phyloP scores from a whole-genome alignment of 2,113 vertebrate genomes.

The Cryptomyrus ogoouensis region DNA sequence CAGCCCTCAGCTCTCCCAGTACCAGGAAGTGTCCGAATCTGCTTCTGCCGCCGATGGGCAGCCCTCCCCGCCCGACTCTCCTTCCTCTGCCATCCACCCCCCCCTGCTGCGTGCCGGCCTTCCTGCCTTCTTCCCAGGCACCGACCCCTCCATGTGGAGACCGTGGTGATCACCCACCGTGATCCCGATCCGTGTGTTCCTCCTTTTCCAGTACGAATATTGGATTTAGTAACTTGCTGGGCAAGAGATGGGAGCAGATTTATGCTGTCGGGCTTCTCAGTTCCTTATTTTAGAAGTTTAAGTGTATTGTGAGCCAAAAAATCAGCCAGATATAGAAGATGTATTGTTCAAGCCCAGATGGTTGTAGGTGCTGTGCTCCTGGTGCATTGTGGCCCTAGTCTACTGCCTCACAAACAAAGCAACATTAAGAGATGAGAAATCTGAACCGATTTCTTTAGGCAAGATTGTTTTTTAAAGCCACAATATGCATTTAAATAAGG shows the following conservation, averaged over 20 bases:
- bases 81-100: slow-evolving; percentile 21
- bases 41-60: neutral
- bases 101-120: slow-evolving; percentile 18
- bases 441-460: neutral
- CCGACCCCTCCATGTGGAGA: slow-evolving; percentile 51
- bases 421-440: neutral
- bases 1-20: slow-evolving; percentile 24
- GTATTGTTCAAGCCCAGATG: neutral
- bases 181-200: neutral
- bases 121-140: slow-evolving; percentile 33
- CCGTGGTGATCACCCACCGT: slow-evolving; percentile 41
- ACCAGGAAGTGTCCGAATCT: slow-evolving; percentile 18
- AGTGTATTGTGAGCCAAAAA: neutral
- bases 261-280: neutral
- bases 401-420: neutral
- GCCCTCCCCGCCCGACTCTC: slow-evolving; percentile 27
- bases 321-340: neutral
- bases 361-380: neutral
- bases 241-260: neutral
- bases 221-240: neutral
- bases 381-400: neutral
- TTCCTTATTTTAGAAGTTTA: neutral
- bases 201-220: neutral
- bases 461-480: neutral
- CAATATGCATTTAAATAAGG: neutral